Evolutionary conservation across 2,113 vertebrate genomes (phyloP).

Genomic region (Apaloderma vittatum): DNA sequence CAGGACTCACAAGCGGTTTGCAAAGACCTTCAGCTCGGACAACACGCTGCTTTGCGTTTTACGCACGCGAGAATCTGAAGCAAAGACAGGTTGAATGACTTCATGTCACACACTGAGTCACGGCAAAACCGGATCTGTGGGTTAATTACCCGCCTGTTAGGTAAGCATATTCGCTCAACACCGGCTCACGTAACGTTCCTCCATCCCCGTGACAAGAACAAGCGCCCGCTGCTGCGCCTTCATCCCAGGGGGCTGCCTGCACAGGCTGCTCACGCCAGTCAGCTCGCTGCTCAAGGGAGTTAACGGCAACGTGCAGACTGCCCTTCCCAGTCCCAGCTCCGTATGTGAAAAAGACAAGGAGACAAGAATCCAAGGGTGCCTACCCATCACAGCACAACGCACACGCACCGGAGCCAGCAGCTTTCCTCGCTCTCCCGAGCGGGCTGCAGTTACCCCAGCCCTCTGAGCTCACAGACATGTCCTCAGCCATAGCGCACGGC

Average conservation of each 20-base stretch:
- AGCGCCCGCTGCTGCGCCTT: background rate
- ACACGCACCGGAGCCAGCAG: background rate
- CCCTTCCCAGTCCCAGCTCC: background rate
- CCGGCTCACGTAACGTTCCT: background rate
- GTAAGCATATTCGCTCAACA: background rate
- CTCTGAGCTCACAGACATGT: background rate
- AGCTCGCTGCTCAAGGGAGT: background rate
- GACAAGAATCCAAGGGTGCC: background rate
- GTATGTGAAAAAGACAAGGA: background rate
- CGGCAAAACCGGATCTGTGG: background rate
- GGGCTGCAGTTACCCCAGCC: background rate
- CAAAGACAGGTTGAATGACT: background rate
- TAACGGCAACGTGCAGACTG: background rate
- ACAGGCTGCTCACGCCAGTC: background rate
- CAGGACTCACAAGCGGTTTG: accelerated
- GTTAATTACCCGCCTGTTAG: background rate
- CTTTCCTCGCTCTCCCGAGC: accelerated
- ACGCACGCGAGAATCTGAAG: background rate
- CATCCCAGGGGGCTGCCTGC: background rate
- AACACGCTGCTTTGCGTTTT: too few relatives aligned
- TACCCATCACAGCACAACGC: background rate
- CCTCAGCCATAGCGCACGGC: background rate
- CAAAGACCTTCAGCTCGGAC: background rate
- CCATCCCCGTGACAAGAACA: background rate
- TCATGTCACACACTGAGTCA: background rate